These are phyloP conservation scores for Syrista parreyssii DNA, from an alignment of 2,888 invertebrate species.

Conservation along the genomic window DNA sequence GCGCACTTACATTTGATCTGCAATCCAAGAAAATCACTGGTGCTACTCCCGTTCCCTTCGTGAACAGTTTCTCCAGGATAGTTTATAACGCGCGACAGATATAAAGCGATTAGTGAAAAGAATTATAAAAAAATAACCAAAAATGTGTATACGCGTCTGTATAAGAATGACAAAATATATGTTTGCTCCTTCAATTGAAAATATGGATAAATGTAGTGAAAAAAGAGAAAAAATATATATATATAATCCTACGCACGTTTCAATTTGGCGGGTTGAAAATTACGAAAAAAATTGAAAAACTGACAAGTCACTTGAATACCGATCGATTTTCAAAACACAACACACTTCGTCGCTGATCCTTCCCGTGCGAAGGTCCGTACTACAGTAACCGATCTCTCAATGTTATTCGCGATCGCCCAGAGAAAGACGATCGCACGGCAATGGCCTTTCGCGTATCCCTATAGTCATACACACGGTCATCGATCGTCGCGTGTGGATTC, in stretches of 20 bases:
- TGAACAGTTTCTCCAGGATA: slow-evolving; percentile 2
- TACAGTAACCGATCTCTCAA: background rate
- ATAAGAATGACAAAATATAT: background rate
- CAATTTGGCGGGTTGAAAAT: background rate
- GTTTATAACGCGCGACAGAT: background rate
- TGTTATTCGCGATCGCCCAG: background rate
- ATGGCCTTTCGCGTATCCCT: background rate
- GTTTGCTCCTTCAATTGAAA: background rate
- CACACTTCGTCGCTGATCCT: background rate
- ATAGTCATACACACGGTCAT: background rate
- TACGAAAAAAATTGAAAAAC: background rate
- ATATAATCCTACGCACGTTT: background rate
- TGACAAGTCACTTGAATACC: background rate
- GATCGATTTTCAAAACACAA: background rate
- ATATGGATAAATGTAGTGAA: background rate
- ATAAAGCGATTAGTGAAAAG: background rate
- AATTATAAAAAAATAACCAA: background rate
- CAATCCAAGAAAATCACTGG: slow-evolving; percentile 24
- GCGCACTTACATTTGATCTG: slow-evolving; percentile 57
- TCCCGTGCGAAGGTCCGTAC: background rate
- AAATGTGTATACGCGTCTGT: background rate
- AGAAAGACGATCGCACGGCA: background rate
- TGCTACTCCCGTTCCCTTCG: background rate
- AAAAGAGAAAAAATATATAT: background rate
- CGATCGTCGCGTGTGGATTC: background rate